Evolutionary conservation across 1,140 invertebrate species (phyloP), one percentile per base, ranked within the genome.

Genomic region (Formica exsecta): DNA sequence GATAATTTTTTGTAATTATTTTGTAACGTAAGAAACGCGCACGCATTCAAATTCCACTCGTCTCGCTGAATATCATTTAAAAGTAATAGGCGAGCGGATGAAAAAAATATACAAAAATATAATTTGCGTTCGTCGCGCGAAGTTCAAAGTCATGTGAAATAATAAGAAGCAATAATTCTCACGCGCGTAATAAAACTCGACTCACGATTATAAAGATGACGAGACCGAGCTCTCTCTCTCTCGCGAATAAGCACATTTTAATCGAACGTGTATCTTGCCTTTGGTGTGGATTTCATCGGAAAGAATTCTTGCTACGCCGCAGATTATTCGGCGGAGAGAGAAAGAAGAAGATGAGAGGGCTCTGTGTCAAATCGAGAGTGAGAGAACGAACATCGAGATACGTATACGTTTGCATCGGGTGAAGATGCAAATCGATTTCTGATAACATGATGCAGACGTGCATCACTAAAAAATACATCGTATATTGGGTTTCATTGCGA

Each of bases 141-240:
- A 32, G 32, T 32, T 13, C 13, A 73, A 62, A 36, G 57, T 38
- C 64, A 86, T 22, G 22, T 70, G 38, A 44, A 64, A 68, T n/a
- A 86, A 89, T 73, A 44, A 54, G 84, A 74, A 90, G 87, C 85
- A 89, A 90, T 87, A 90, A 75, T 86, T 64, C 41, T 84, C 66
- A 83, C 44, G 44, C 65, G 76, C 83, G 54, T 48, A 65, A 71
- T 29, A 59, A 75, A 74, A 70, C 22, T 76, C 44, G 4, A 79
- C 44, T 9, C 5, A 44, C 44, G 32, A 80, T 80, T 11, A 16
- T 44, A n/a, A 51, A 51, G 48, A 38, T 36, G 38, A 38, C 22
- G 38, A 29, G 76, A 57, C 44, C 32, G 54, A 73, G 51, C 79
- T 74, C 32, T 32, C 1, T 32, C 32, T 32, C 32, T 32, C 32